Conservation (phyloP, 2,797 vertebrate species). For the Caiman crocodilus region DNA sequence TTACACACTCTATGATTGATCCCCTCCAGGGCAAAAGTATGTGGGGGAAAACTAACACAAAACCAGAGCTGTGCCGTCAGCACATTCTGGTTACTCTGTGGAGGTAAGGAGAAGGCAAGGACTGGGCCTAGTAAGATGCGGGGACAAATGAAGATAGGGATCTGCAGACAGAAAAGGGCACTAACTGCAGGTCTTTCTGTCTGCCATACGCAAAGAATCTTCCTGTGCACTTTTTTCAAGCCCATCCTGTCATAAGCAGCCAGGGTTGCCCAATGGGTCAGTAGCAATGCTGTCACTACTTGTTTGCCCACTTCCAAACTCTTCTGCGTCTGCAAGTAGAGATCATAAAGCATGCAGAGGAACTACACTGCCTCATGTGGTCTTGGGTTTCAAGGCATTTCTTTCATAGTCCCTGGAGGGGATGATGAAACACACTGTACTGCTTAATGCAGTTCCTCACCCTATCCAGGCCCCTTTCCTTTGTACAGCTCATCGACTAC, state of each 20-base stretch:
- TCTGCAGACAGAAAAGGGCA: background rate
- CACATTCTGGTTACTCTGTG: background rate
- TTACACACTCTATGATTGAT: background rate
- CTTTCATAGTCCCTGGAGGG: conserved; percentile 34
- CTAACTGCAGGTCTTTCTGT: background rate
- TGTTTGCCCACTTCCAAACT: accelerated
- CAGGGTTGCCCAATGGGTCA: background rate
- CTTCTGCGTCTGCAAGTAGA: accelerated
- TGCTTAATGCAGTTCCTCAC: conserved; percentile 36
- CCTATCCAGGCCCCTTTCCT: background rate
- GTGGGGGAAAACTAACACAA: background rate
- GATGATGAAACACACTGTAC: conserved; percentile 21
- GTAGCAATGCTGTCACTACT: accelerated
- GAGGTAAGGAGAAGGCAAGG: background rate
- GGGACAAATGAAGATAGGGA: accelerated
- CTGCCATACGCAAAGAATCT: background rate
- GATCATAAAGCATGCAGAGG: background rate
- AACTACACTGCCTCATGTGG: background rate
- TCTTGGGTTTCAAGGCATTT: background rate
- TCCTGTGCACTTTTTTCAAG: background rate
- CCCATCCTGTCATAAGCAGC: background rate
- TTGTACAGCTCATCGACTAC: conserved; percentile 25
- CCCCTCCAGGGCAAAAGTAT: background rate
- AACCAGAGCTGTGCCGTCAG: background rate
- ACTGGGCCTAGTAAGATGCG: background rate